phyloP scores from a whole-genome alignment of 2,888 invertebrate genomes.

The Hoplodrina blanda region DNA sequence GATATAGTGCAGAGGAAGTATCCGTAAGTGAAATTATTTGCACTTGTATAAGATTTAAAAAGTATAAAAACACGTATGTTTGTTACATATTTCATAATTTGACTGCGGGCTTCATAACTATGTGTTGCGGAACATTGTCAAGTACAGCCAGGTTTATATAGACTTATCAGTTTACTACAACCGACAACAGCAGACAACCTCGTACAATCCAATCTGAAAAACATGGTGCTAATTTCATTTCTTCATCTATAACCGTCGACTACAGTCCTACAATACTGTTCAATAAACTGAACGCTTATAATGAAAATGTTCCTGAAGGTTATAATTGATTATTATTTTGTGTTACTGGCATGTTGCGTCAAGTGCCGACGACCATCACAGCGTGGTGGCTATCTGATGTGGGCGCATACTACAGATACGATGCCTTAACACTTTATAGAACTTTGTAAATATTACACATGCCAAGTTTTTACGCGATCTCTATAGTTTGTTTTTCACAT shows the following conservation, averaged over 20 bases:
- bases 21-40: not conserved
- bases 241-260: slow-evolving; percentile 49
- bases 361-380: slow-evolving; percentile 35
- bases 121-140: slow-evolving; percentile 23
- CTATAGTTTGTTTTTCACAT: slow-evolving; percentile 51
- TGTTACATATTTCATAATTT: not conserved
- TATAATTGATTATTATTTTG: slow-evolving; percentile 54
- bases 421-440: slow-evolving; percentile 56
- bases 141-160: slow-evolving; percentile 29
- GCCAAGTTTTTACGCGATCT: slow-evolving; percentile 61
- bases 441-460: slow-evolving; percentile 58
- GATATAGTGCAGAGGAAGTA: not conserved
- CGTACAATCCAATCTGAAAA: slow-evolving; percentile 58
- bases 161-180: slow-evolving; percentile 24
- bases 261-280: slow-evolving; percentile 51
- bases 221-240: slow-evolving; percentile 68
- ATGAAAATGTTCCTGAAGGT: slow-evolving; percentile 65
- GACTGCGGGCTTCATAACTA: not conserved
- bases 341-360: slow-evolving; percentile 48
- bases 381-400: slow-evolving; percentile 21
- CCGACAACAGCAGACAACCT: slow-evolving; percentile 32
- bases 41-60: too few relatives aligned
- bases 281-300: slow-evolving; percentile 64
- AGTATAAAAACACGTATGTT: not conserved
- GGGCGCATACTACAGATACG: slow-evolving; percentile 56